Conservation (phyloP, 2,797 vertebrate species). For the Echiichthys vipera region DNA sequence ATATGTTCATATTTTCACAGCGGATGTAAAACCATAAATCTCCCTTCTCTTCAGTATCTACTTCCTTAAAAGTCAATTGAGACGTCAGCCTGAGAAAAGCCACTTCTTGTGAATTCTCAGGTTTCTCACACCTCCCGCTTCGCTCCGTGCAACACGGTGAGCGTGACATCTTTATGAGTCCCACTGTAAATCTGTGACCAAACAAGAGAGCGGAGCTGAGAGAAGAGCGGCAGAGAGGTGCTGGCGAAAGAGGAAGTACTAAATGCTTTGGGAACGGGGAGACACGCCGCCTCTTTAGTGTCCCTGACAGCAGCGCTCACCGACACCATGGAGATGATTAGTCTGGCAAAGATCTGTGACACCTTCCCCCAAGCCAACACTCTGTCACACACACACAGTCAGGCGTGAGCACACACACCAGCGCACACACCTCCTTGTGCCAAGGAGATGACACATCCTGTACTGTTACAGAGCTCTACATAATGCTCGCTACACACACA, state of each 20-base stretch:
- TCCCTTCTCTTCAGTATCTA: conserved; percentile 35
- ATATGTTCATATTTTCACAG: conserved; percentile 43
- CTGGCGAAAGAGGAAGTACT: conserved; percentile 83
- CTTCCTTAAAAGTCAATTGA: conserved; percentile 71
- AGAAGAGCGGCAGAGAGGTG: conserved; percentile 61
- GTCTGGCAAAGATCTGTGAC: conserved; percentile 84
- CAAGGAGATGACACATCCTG: conserved; percentile 84
- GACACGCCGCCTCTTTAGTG: conserved; percentile 85
- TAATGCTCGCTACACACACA: conserved; percentile 57
- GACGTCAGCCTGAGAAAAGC: conserved; percentile 64
- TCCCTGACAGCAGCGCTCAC: conserved; percentile 84
- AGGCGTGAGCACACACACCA: conserved; percentile 67
- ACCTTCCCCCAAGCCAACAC: conserved; percentile 83
- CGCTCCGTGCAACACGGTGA: conserved; percentile 36
- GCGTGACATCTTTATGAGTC: conserved; percentile 75
- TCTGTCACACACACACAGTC: conserved; percentile 56
- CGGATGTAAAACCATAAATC: conserved; percentile 69
- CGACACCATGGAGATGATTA: conserved; percentile 83
- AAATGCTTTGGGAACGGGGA: conserved; percentile 80
- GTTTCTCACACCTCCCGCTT: conserved; percentile 69
- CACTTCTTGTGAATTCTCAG: conserved; percentile 75
- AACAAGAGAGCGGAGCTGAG: conserved; percentile 60
- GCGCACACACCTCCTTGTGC: conserved; percentile 79
- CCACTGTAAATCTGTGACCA: conserved; percentile 75
- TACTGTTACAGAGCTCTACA: conserved; percentile 74